Base-by-base conservation (phyloP, 2,797 vertebrate genomes). In the Tinamus major region DNA sequence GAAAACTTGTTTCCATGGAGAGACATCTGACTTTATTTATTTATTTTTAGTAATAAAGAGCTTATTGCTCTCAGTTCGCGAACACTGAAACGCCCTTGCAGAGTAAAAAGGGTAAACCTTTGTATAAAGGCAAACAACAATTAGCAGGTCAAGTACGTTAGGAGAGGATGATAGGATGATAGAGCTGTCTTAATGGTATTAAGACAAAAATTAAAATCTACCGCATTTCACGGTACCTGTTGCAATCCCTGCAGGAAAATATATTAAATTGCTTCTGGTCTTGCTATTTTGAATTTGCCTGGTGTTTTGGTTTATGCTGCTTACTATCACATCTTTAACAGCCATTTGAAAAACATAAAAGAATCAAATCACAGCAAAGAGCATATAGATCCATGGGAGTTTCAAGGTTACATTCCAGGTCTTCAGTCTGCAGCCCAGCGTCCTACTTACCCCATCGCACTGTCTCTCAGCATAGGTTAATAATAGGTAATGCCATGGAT, bases 401-500 rank as follows among this genome's bases (percentile, higher is more conserved):
- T 68, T 69, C 62, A 55, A 78, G 41, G 62, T 87, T 1, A 70
- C 42, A 89, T 76, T 44, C 72, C 41, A 79, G 42, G 31, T 76
- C 75, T 75, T 80, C 71, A 75, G 63, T 10, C 68, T 62, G 37
- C 12, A 16, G 84, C 65, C 44, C 56, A 56, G 1, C 80, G 85
- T 80, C 92, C 95, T 95, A 94, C 63, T 96, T 90, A 95, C 37
- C 72, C 72, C 39, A 44, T 21, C 16, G 46, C 76, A 90, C 76
- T 81, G 64, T 74, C 84, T 92, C 86, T 81, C 44, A 33, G 21
- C 44, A 80, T 72, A 83, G 59, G 95, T 90, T 94, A 95, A 96
- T 92, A 94, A 95, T 95, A 95, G 95, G 87, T 93, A 96, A 96
- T 76, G 44, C 95, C 65, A 65, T 9, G 89, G 95, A 95, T 89